phyloP scores from a whole-genome alignment of 1,140 invertebrate genomes.

The Apis dorsata region DNA sequence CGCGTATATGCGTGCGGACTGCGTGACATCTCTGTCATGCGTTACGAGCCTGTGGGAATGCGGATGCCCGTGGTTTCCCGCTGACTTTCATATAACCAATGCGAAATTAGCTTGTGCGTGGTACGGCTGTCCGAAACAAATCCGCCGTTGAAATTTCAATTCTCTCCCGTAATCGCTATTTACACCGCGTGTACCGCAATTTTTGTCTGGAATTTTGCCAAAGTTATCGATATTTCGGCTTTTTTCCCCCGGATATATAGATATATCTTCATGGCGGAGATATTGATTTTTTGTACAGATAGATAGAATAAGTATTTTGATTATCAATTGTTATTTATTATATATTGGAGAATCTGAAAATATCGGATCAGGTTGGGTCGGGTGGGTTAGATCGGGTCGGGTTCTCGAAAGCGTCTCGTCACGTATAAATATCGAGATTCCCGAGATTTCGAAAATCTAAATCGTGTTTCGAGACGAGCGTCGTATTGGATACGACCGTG shows the following conservation, averaged over 20 bases:
- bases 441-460: no score
- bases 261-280: no score
- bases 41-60: constrained; percentile 63
- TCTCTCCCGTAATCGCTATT: constrained; percentile 33
- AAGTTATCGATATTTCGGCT: neutral
- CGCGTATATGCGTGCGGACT: constrained; percentile 27
- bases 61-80: constrained; percentile 62
- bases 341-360: no score
- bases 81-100: constrained; percentile 64
- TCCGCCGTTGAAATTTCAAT: constrained; percentile 57
- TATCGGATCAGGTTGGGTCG: no score
- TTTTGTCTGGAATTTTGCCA: neutral
- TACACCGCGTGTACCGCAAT: neutral
- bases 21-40: constrained; percentile 61
- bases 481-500: no score
- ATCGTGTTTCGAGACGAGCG: no score
- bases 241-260: neutral
- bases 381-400: no score
- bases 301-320: no score
- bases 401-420: no score
- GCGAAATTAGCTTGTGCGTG: constrained; percentile 57
- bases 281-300: no score
- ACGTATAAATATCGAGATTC: no score
- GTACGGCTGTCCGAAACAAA: constrained; percentile 60
- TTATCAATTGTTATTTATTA: no score